Conservation (phyloP, 1,140 invertebrate species). For the Drosophila ambigua region DNA sequence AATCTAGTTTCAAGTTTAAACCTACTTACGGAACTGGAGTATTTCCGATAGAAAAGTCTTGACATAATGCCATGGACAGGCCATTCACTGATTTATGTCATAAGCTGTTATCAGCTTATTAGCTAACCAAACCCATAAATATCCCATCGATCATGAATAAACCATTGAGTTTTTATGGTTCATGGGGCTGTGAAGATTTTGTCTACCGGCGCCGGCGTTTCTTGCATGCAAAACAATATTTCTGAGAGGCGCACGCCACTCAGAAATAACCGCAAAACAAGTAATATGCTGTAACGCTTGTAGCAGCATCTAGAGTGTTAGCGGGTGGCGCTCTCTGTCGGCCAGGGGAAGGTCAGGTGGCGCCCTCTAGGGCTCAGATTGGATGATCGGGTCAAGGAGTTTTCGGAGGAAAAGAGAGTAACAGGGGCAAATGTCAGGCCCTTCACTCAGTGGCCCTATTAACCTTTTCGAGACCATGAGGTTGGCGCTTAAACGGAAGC, state of each 20-base stretch:
- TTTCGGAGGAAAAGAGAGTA: too few species aligned
- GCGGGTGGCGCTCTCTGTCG: too few species aligned
- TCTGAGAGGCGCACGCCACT: constrained; percentile 1
- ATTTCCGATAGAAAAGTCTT: constrained; percentile 3
- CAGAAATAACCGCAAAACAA: constrained; percentile 29
- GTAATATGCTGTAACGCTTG: too few species aligned
- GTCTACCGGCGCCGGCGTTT: not conserved
- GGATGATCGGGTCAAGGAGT: too few species aligned
- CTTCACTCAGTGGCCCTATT: too few species aligned
- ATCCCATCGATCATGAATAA: constrained; percentile 18
- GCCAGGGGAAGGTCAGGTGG: too few species aligned
- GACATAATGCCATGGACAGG: constrained; percentile 7
- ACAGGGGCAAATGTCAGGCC: too few species aligned
- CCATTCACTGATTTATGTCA: constrained; percentile 12
- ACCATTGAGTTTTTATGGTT: constrained; percentile 11
- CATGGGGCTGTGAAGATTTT: constrained; percentile 5
- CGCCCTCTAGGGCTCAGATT: too few species aligned
- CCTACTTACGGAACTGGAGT: not conserved
- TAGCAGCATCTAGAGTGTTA: too few species aligned
- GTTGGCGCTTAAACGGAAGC: too few species aligned
- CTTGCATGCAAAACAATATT: constrained; percentile 31
- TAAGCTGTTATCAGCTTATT: constrained; percentile 14
- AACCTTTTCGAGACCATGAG: too few species aligned
- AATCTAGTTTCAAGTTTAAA: not conserved
- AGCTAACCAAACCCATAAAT: constrained; percentile 8